Conservation (phyloP, 2,888 invertebrate species). For the Limnephilus lunatus region DNA sequence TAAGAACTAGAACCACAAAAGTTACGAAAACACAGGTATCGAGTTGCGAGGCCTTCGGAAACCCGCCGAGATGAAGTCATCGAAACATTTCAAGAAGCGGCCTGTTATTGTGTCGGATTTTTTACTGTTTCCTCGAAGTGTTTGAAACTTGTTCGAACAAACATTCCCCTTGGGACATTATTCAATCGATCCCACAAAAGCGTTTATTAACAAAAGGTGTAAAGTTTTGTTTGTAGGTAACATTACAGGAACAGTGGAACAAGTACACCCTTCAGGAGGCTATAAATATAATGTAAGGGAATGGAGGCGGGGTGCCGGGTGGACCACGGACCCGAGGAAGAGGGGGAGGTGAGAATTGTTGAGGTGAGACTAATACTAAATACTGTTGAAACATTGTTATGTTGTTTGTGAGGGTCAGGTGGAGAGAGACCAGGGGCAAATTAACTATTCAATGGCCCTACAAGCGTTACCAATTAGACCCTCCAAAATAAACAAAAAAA, state of each 20-base stretch:
- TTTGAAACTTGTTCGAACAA: constrained; percentile 12
- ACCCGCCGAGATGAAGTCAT: constrained; percentile 44
- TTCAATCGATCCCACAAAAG: constrained; percentile 28
- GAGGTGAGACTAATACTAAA: not conserved
- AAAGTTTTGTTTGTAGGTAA: constrained; percentile 46
- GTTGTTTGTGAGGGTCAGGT: not conserved
- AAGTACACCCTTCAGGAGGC: constrained; percentile 37
- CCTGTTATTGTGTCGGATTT: not conserved
- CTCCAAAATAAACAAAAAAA: not conserved
- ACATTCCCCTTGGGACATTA: constrained; percentile 2
- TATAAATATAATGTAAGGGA: constrained; percentile 32
- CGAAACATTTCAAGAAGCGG: constrained; percentile 11
- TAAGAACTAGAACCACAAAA: constrained; percentile 8
- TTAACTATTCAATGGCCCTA: not conserved
- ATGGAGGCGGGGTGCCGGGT: constrained; percentile 40
- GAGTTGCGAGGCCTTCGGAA: constrained; percentile 28
- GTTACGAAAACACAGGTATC: constrained; percentile 3
- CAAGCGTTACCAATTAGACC: not conserved
- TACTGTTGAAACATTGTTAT: constrained; percentile 5
- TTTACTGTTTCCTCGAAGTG: constrained; percentile 29
- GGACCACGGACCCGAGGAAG: not conserved
- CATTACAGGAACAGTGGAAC: constrained; percentile 14
- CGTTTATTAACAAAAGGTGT: constrained; percentile 48
- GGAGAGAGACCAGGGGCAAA: not conserved
- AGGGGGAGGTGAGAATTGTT: not conserved